phyloP scores from a whole-genome alignment of 2,888 invertebrate species.

The Heliconius hortense region DNA sequence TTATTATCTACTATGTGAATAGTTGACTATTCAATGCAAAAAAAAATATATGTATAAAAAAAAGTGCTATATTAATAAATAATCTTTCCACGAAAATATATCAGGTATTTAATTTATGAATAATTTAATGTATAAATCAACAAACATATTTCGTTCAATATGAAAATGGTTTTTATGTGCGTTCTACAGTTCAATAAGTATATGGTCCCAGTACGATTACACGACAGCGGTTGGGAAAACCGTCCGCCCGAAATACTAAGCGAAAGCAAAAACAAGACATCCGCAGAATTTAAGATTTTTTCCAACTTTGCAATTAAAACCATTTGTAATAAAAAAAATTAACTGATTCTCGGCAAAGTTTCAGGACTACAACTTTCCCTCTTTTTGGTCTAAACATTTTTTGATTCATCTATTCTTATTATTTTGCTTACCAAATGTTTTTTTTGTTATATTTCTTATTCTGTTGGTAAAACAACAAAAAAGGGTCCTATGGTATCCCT shows the following conservation, averaged over 20 bases:
- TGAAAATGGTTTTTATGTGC: background rate
- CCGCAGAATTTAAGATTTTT: slow-evolving; percentile 16
- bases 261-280: slow-evolving; percentile 15
- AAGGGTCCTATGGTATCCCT: background rate
- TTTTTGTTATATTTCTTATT: slow-evolving; percentile 16
- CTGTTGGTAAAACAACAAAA: background rate
- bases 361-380: slow-evolving; percentile 23
- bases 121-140: background rate
- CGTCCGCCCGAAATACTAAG: slow-evolving; percentile 2
- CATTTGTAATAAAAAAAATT: slow-evolving; percentile 35
- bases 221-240: slow-evolving; percentile 14
- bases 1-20: too few relatives aligned
- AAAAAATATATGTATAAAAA: too few relatives aligned
- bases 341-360: slow-evolving; percentile 28
- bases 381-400: slow-evolving; percentile 29
- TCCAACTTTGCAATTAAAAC: slow-evolving; percentile 32
- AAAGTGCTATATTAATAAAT: too few relatives aligned
- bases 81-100: too few relatives aligned
- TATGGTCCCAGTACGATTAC: background rate
- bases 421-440: slow-evolving; percentile 4
- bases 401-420: slow-evolving; percentile 26
- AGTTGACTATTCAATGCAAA: too few relatives aligned
- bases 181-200: background rate
- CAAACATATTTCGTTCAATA: background rate
- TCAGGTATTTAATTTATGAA: too few relatives aligned